phyloP scores from a whole-genome alignment of 2,888 invertebrate species.

The Ormyrus rosae region DNA sequence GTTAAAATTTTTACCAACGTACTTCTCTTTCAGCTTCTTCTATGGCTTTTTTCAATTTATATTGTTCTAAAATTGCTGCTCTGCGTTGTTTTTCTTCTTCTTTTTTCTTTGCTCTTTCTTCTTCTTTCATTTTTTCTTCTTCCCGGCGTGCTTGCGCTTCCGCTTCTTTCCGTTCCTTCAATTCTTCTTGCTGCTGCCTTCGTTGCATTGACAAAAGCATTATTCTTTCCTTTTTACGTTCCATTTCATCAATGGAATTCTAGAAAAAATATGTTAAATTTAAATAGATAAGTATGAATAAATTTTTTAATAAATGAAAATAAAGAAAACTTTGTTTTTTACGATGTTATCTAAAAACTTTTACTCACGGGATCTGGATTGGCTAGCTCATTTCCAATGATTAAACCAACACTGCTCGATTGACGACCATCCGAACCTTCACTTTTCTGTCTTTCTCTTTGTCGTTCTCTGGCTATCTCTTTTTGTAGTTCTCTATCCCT shows the following conservation, averaged over 20 bases:
- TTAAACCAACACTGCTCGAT: constrained; percentile 77
- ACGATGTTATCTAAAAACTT: constrained; percentile 20
- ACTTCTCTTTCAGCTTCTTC: constrained; percentile 94
- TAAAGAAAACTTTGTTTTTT: too few species aligned
- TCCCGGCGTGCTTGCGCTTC: constrained; percentile 87
- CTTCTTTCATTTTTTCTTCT: constrained; percentile 85
- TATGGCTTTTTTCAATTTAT: constrained; percentile 94
- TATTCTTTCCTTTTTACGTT: constrained; percentile 93
- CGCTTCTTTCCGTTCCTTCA: constrained; percentile 88
- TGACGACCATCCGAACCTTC: constrained; percentile 65
- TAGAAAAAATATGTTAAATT: constrained; percentile 69
- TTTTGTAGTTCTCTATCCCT: constrained; percentile 71
- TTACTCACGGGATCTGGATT: constrained; percentile 83
- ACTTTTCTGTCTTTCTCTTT: constrained; percentile 67
- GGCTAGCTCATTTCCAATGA: constrained; percentile 82
- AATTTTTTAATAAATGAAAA: constrained; percentile 10
- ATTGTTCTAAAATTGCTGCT: constrained; percentile 92
- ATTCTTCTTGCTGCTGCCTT: constrained; percentile 93
- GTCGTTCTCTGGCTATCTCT: constrained; percentile 74
- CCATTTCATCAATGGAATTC: constrained; percentile 93
- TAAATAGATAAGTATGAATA: not conserved
- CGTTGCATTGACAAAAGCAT: constrained; percentile 92
- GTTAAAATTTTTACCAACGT: constrained; percentile 50
- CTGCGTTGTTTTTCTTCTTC: constrained; percentile 92
- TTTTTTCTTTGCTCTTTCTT: constrained; percentile 84